Percentiles rank a stretch among this genome's conserved stretches.
Evolutionary conservation across 2,113 vertebrate species (phyloP).

Genomic region (Rhodinocichla rosea): DNA sequence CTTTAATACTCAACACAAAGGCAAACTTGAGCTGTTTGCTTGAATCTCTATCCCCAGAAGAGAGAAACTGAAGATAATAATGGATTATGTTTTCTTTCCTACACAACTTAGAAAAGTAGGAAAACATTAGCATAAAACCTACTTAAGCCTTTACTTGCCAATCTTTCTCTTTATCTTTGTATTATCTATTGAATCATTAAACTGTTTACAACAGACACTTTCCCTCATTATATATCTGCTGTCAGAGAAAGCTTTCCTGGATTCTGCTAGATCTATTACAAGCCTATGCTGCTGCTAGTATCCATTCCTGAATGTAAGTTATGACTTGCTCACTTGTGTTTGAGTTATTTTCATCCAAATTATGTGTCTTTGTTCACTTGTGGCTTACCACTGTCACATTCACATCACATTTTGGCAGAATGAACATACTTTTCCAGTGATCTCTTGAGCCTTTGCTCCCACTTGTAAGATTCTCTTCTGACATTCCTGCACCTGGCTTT

Average conservation of each 20-base stretch:
- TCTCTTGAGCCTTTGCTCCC: neutral
- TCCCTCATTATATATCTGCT: neutral
- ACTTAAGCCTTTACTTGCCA: neutral
- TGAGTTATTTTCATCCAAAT: neutral
- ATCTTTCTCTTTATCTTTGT: neutral
- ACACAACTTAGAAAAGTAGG: neutral
- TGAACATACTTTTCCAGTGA: neutral
- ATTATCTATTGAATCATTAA: neutral
- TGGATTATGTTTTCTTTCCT: neutral
- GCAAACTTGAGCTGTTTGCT: neutral
- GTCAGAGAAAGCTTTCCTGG: neutral
- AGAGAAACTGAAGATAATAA: neutral
- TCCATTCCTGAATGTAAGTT: neutral
- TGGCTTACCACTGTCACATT: neutral
- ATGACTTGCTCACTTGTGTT: neutral
- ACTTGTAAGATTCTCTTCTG: neutral
- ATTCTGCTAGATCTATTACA: neutral
- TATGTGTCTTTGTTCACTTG: neutral
- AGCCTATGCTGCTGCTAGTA: neutral
- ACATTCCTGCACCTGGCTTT: neutral
- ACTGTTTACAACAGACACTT: neutral
- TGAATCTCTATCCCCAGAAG: neutral
- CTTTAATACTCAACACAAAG: neutral
- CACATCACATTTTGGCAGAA: neutral
- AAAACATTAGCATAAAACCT: neutral